These are phyloP conservation scores for Aurelia aurita DNA, from an alignment of 30 jellyfish, hydroid and myxozoan species.

Conservation along the genomic window DNA sequence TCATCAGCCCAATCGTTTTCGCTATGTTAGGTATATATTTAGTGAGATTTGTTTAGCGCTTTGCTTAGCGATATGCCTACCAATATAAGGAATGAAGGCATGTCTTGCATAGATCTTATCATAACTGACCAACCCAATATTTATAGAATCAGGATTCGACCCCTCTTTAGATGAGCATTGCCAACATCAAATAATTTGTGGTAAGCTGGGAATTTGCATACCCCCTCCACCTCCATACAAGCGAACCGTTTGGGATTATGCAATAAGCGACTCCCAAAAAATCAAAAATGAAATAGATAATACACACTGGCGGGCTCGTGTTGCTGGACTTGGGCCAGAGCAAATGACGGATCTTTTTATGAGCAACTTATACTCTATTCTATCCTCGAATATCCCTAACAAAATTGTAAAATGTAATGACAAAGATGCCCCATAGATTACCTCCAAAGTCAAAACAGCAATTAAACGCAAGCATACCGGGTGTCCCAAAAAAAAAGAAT, in stretches of 20 bases:
- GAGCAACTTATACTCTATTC: background rate
- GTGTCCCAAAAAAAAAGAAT: too few species aligned
- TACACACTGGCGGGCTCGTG: conserved; percentile 12
- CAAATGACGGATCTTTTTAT: conserved; percentile 44
- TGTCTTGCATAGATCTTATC: conserved; percentile 30
- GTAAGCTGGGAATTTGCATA: conserved; percentile 8
- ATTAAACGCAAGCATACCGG: conserved; percentile 46
- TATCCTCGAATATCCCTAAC: conserved; percentile 17
- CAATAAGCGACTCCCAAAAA: background rate
- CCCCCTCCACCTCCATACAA: conserved; percentile 40
- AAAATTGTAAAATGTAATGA: conserved; percentile 20
- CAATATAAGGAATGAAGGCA: conserved; percentile 22
- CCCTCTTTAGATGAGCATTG: conserved; percentile 29
- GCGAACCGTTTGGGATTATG: conserved; percentile 36
- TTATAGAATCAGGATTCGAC: background rate
- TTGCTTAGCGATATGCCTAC: conserved; percentile 4
- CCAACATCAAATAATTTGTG: conserved; percentile 29
- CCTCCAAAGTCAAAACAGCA: conserved; percentile 26
- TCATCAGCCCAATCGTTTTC: too few species aligned
- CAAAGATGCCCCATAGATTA: conserved; percentile 39
- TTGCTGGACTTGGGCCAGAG: conserved; percentile 26
- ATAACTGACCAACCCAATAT: conserved; percentile 25
- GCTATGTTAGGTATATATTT: too few species aligned
- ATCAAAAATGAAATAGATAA: background rate
- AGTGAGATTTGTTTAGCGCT: too few species aligned